Evolutionary conservation across 2,113 vertebrate species (phyloP).

Genomic region (Calypte anna): DNA sequence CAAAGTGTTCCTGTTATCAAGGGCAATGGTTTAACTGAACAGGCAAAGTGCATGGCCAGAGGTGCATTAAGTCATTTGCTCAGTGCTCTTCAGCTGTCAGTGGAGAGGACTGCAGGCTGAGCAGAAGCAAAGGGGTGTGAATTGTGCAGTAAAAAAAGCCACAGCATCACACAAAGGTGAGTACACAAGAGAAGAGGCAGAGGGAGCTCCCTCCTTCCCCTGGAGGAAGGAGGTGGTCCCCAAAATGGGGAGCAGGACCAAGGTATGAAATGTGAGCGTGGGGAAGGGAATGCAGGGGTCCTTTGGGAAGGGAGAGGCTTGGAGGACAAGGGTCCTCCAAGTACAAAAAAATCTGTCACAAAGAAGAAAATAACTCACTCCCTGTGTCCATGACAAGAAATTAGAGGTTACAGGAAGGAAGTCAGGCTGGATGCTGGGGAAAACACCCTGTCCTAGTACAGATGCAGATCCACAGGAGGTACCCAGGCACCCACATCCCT

Average conservation of each 20-base stretch:
- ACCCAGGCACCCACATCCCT: neutral
- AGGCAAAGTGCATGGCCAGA: neutral
- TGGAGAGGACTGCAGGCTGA: neutral
- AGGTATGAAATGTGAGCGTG: neutral
- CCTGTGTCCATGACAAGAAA: rapidly evolving
- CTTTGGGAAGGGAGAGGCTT: rapidly evolving
- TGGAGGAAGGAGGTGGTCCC: neutral
- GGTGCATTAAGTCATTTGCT: neutral
- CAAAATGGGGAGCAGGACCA: neutral
- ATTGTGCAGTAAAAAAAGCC: neutral
- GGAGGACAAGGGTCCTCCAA: neutral
- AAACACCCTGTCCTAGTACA: neutral
- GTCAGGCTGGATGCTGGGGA: neutral
- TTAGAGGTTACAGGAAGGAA: neutral
- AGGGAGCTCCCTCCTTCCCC: neutral
- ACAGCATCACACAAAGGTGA: neutral
- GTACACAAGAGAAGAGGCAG: neutral
- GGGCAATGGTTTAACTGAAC: neutral
- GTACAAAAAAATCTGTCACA: neutral
- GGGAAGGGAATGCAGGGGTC: neutral
- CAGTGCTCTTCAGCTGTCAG: neutral
- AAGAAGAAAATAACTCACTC: neutral
- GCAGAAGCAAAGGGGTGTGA: neutral
- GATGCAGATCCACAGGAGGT: neutral
- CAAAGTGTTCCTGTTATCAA: neutral